A percentile compares a stretch with the other conserved stretches of the same genome.
These are phyloP conservation scores for Diplodus sargus DNA, from an alignment of 2,797 vertebrate species.

Conservation along the genomic window DNA sequence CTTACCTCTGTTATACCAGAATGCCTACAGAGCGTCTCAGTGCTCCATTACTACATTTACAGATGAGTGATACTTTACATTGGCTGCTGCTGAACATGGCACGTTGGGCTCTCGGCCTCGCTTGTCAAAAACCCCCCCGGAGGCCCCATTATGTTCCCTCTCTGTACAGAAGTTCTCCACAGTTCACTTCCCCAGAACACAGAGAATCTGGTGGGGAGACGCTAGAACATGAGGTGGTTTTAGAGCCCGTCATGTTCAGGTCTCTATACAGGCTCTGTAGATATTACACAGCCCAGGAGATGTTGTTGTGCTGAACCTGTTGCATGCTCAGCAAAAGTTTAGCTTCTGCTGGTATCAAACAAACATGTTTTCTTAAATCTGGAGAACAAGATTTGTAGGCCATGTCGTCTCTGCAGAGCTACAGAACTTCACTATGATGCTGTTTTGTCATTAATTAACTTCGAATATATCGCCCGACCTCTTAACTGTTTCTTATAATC, in stretches of 20 bases:
- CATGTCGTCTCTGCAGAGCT: no score
- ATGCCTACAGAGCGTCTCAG: conserved; percentile 49
- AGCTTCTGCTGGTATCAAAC: not conserved
- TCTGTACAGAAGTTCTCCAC: conserved; percentile 65
- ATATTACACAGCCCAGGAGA: conserved; percentile 36
- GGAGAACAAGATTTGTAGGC: no score
- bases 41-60: conserved; percentile 64
- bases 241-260: conserved; percentile 49
- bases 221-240: conserved; percentile 56
- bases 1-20: conserved; percentile 65
- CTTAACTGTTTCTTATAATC: not conserved
- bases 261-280: conserved; percentile 37
- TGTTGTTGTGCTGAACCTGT: not conserved
- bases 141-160: conserved; percentile 64
- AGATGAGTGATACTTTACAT: conserved; percentile 64
- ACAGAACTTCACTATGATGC: no score
- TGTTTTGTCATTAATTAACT: no score
- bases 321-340: not conserved
- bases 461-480: no score
- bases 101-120: conserved; percentile 45
- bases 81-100: conserved; percentile 45
- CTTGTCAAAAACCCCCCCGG: conserved; percentile 61
- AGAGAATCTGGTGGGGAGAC: conserved; percentile 36
- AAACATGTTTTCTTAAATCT: no score
- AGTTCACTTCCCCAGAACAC: conserved; percentile 61